Percentiles rank a stretch among this genome's conserved stretches.
These are phyloP conservation scores for Platypus cylindrus DNA, from an alignment of 2,888 invertebrate genomes.

Conservation along the genomic window DNA sequence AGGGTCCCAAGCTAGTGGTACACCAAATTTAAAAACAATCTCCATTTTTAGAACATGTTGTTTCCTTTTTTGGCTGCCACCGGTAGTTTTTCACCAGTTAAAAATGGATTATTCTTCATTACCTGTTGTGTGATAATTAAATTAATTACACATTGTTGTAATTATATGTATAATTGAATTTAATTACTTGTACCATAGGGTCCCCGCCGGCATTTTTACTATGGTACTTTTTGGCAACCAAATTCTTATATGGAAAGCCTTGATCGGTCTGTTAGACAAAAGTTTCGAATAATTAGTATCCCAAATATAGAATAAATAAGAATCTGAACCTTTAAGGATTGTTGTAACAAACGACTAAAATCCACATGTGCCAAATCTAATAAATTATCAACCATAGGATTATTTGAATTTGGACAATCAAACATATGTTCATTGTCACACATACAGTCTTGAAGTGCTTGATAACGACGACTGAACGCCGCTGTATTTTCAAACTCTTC, in stretches of 20 bases:
- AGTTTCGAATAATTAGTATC: too few relatives aligned
- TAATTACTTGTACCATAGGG: too few relatives aligned
- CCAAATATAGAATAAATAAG: too few relatives aligned
- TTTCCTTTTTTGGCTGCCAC: constrained; percentile 89
- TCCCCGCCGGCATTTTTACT: too few relatives aligned
- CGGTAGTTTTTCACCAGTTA: constrained; percentile 75
- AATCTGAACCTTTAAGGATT: constrained; percentile 38
- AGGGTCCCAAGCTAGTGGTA: constrained; percentile 13
- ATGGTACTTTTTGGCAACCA: constrained; percentile 66
- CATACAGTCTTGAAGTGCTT: constrained; percentile 87
- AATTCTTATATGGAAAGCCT: constrained; percentile 45
- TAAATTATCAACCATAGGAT: constrained; percentile 27
- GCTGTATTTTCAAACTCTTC: constrained; percentile 90
- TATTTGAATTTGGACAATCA: constrained; percentile 59
- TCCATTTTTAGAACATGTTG: constrained; percentile 44
- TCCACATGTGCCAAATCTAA: constrained; percentile 40
- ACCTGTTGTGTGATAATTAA: constrained; percentile 6
- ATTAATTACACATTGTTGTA: constrained; percentile 3
- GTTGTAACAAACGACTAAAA: constrained; percentile 55
- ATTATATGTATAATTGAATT: too few relatives aligned
- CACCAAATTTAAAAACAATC: too few relatives aligned
- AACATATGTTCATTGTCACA: constrained; percentile 98
- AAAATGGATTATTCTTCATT: constrained; percentile 54
- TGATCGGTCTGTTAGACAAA: too few relatives aligned
- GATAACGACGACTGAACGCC: constrained; percentile 86